Evolutionary conservation across 2,797 vertebrate genomes (phyloP).

Genomic region (Malurus splendens): DNA sequence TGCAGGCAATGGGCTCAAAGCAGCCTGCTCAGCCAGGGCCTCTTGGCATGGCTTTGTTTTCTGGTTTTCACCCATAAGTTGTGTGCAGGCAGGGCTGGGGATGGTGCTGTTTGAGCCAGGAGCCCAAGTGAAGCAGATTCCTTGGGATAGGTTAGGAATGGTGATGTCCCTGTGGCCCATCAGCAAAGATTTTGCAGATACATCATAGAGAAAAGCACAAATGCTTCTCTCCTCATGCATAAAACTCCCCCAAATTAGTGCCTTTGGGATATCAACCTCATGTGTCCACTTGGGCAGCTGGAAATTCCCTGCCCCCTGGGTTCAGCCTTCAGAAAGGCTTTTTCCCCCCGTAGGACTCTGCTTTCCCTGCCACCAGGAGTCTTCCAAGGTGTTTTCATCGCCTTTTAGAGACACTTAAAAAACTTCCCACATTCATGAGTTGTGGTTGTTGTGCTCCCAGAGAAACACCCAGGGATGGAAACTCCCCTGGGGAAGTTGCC

Average conservation of each 20-base stretch:
- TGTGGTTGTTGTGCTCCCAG: neutral
- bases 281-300: neutral
- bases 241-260: rapidly evolving
- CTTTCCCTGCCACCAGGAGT: neutral
- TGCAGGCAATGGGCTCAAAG: neutral
- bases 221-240: no score
- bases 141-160: neutral
- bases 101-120: rapidly evolving
- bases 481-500: neutral
- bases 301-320: rapidly evolving
- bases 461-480: neutral
- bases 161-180: rapidly evolving
- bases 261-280: neutral
- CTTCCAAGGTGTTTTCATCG: neutral
- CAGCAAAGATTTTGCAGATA: neutral
- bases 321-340: neutral
- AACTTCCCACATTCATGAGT: rapidly evolving
- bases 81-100: neutral
- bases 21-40: neutral
- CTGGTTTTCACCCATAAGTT: neutral
- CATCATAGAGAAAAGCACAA: no score
- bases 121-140: rapidly evolving
- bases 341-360: rapidly evolving
- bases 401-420: neutral
- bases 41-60: neutral